phyloP scores from a whole-genome alignment of 2,797 vertebrate species.

The Falco cherrug region DNA sequence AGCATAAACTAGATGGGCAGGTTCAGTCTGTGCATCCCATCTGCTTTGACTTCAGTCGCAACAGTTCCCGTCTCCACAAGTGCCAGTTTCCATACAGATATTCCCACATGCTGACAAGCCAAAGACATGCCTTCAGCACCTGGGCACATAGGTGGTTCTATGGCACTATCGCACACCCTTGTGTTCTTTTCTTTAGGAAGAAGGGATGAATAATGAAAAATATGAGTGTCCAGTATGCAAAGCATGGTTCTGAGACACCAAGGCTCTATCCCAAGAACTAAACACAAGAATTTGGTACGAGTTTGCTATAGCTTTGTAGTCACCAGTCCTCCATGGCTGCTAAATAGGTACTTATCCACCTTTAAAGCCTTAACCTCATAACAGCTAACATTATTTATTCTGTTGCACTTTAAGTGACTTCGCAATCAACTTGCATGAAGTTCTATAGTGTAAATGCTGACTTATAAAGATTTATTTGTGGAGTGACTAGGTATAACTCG shows the following conservation, averaged over 20 bases:
- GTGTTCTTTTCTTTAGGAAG: not conserved
- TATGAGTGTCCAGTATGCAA: accelerated
- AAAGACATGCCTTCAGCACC: not conserved
- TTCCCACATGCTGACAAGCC: not conserved
- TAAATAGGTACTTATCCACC: not conserved
- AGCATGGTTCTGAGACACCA: not conserved
- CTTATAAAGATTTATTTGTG: not conserved
- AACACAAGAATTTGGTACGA: not conserved
- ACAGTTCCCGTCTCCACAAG: not conserved
- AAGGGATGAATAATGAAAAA: not conserved
- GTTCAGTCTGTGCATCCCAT: conserved; percentile 15
- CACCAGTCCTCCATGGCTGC: not conserved
- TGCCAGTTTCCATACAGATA: not conserved
- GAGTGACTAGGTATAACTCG: not conserved
- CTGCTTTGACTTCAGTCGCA: not conserved
- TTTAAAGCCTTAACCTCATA: not conserved
- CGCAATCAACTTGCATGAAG: not conserved
- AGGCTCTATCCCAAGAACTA: not conserved
- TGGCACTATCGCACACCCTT: not conserved
- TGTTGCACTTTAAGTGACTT: not conserved
- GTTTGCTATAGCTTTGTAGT: not conserved
- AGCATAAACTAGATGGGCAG: conserved; percentile 36
- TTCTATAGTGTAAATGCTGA: not conserved
- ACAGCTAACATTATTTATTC: not conserved
- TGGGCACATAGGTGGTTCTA: accelerated